Base-by-base conservation (phyloP, 2,797 vertebrate species). In the Telmatherina bonti region DNA sequence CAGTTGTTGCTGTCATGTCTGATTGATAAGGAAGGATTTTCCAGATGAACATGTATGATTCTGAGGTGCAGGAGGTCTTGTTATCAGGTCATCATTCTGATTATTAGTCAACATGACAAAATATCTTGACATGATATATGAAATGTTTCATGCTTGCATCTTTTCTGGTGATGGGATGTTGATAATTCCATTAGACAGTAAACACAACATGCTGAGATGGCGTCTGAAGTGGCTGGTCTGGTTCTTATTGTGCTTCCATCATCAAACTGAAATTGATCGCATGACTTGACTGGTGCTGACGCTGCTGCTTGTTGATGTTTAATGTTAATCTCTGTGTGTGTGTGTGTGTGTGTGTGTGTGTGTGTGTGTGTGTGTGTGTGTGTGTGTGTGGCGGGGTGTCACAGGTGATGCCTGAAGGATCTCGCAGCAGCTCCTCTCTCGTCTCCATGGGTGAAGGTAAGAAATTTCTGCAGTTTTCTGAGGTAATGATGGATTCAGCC, bases 361-460 rank as follows among this genome's bases (percentile, higher is more conserved):
- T 63, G 1, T 52, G 24, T 30, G 27, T 60, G 18, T 55, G 67
- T 56, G 58, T 43, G 29, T 24, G 12, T 33, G 20, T n/a, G n/a
- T n/a, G n/a, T n/a, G n/a, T n/a, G n/a, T n/a, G n/a, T n/a, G n/a
- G n/a, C n/a, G n/a, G n/a, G 15, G 60, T 45, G 33, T 24, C 16
- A 16, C 59, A 3, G 74, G 83, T 74, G 74, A 90, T 90, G 88
- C 88, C 86, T 76, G 86, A 85, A 67, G 81, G 78, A 64, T 76
- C 83, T 13, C 63, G 0, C 18, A 10, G 63, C 74, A 72, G 80
- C 53, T 55, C 78, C 55, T 18, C 38, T 67, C 74, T 71, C 60
- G 36, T 24, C 67, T 57, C 58, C 0, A 85, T 85, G 86, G 70
- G 54, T 77, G 83, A 85, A 78, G 88, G 86, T 90, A 62, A 84